Evolutionary conservation across 2,797 vertebrate genomes (phyloP).

Genomic region (Arnoldichthys spilopterus): DNA sequence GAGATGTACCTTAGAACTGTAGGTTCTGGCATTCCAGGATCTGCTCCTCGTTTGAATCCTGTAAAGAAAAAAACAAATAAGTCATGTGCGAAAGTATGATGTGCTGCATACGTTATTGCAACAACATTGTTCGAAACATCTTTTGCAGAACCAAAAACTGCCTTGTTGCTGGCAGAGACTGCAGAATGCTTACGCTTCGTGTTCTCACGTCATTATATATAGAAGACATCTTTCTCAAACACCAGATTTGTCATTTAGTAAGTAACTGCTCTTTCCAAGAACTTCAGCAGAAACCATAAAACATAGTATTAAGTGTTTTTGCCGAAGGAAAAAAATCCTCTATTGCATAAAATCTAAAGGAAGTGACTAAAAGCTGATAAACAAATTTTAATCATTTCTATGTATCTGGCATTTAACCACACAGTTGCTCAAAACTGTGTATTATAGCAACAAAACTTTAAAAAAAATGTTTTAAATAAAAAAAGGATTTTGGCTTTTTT

Average conservation of each 20-base stretch:
- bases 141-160: not conserved
- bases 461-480: too few species aligned
- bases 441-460: too few species aligned
- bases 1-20: conserved; percentile 53
- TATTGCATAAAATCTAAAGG: not conserved
- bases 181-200: not conserved
- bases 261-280: not conserved
- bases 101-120: not conserved
- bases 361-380: not conserved
- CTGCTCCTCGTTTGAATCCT: conserved; percentile 62
- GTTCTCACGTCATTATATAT: not conserved
- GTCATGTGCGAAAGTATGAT: not conserved
- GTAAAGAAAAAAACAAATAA: not conserved
- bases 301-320: not conserved
- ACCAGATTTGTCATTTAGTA: not conserved
- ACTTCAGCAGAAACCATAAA: not conserved
- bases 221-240: not conserved
- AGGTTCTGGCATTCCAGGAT: conserved; percentile 64
- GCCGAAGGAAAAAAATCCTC: not conserved
- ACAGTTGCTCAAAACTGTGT: not conserved
- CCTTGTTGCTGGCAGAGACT: not conserved
- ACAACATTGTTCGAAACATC: not conserved
- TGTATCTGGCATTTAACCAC: not conserved
- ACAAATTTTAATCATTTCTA: not conserved
- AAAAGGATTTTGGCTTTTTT: too few species aligned